These are phyloP conservation scores for Drosophila bocqueti DNA, from an alignment of 1,140 invertebrate genomes.

Conservation along the genomic window DNA sequence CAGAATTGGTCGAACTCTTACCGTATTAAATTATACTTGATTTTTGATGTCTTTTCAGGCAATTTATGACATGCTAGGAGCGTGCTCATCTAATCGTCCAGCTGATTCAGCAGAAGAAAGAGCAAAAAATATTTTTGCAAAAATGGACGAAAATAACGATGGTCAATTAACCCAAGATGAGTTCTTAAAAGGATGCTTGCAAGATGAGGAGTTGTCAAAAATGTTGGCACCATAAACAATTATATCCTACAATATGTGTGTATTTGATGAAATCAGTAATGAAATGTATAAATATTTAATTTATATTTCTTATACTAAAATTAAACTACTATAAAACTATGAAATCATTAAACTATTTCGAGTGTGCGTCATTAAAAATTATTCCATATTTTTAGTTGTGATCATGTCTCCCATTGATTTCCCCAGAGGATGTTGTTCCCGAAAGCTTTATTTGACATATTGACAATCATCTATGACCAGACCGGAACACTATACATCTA, in stretches of 20 bases:
- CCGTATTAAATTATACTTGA: not conserved
- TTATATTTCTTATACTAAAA: constrained; percentile 84
- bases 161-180: constrained; percentile 99
- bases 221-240: constrained; percentile 95
- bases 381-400: constrained; percentile 8
- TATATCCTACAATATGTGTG: constrained; percentile 79
- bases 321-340: constrained; percentile 77
- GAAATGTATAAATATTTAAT: constrained; percentile 84
- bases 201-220: constrained; percentile 98
- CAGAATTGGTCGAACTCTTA: not conserved
- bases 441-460: not conserved
- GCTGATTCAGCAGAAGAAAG: constrained; percentile 97
- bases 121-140: constrained; percentile 99
- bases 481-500: too few species aligned
- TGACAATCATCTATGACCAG: not conserved
- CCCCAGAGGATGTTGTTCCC: not conserved
- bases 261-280: constrained; percentile 84
- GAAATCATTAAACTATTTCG: constrained; percentile 62
- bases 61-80: constrained; percentile 99
- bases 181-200: constrained; percentile 99
- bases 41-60: constrained; percentile 89
- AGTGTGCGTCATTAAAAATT: constrained; percentile 45
- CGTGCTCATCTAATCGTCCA: constrained; percentile 96
- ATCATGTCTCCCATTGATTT: not conserved
- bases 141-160: constrained; percentile 99